These are phyloP conservation scores for Aproaerema taeniolella DNA, from an alignment of 2,888 invertebrate species.

Conservation along the genomic window DNA sequence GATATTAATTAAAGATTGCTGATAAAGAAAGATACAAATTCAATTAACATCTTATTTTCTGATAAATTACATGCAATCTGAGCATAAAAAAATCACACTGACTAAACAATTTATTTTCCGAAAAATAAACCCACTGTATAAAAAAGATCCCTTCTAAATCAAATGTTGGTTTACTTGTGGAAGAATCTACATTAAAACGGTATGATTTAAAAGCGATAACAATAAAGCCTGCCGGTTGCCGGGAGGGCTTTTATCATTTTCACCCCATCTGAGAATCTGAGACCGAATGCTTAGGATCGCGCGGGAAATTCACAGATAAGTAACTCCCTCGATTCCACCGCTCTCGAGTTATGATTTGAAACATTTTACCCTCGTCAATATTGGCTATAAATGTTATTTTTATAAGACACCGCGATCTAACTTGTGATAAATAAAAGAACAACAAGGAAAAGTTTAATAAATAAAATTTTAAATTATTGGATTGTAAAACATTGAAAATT, in stretches of 20 bases:
- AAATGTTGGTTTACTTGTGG: constrained; percentile 8
- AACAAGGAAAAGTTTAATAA: background rate
- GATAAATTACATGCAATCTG: too few relatives aligned
- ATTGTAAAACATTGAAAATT: too few relatives aligned
- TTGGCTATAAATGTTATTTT: constrained; percentile 16
- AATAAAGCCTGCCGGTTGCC: constrained; percentile 20
- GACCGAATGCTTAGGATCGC: constrained; percentile 21
- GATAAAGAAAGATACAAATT: too few relatives aligned
- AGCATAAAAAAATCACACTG: too few relatives aligned
- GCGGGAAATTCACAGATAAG: constrained; percentile 24
- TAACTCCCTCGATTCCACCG: constrained; percentile 18
- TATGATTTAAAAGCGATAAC: constrained; percentile 24
- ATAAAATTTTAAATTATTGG: too few relatives aligned
- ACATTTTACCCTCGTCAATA: constrained; percentile 18
- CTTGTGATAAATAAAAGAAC: too few relatives aligned
- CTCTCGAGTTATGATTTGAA: constrained; percentile 20
- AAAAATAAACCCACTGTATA: too few relatives aligned
- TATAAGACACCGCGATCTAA: constrained; percentile 13
- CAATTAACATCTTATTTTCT: too few relatives aligned
- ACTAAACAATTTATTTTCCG: too few relatives aligned
- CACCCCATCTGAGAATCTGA: constrained; percentile 24
- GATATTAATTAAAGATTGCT: too few relatives aligned
- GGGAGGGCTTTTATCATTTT: constrained; percentile 25
- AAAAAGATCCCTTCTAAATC: too few relatives aligned
- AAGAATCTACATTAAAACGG: constrained; percentile 15